Conservation (phyloP, 2,888 invertebrate species). For the Rhamnusium bicolor region DNA sequence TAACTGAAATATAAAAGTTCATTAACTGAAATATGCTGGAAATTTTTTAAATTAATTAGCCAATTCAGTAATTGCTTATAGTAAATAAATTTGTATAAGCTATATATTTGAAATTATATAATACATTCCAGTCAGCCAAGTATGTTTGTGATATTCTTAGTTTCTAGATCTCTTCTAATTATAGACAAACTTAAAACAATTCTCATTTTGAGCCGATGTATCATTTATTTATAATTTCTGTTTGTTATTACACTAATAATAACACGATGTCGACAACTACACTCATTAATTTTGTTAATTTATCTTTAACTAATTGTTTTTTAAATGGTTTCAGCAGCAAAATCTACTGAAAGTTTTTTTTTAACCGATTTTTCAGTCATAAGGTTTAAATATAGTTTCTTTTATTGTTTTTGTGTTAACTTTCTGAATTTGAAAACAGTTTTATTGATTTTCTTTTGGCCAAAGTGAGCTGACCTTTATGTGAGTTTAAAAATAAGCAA, state of each 20-base stretch:
- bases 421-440: no score
- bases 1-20: not conserved
- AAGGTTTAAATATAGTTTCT: no score
- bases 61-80: not conserved
- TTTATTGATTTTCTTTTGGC: no score
- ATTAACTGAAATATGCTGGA: no score
- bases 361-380: no score
- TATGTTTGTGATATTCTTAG: slow-evolving; percentile 27
- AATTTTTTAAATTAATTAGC: no score
- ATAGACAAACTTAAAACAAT: slow-evolving; percentile 36
- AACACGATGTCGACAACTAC: not conserved
- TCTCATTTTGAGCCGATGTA: slow-evolving; percentile 16
- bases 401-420: no score
- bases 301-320: not conserved
- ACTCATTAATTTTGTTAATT: not conserved
- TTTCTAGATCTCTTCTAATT: slow-evolving; percentile 34
- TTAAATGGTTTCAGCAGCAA: not conserved
- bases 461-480: no score
- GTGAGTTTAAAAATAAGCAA: no score
- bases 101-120: slow-evolving; percentile 17
- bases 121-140: slow-evolving; percentile 33
- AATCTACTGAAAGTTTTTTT: no score
- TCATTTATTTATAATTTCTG: slow-evolving; percentile 19
- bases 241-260: slow-evolving; percentile 20
- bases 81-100: no score